Evolutionary conservation across 2,797 vertebrate species (phyloP), one percentile per base, ranked within the genome.

Genomic region (Sphenodon punctatus): DNA sequence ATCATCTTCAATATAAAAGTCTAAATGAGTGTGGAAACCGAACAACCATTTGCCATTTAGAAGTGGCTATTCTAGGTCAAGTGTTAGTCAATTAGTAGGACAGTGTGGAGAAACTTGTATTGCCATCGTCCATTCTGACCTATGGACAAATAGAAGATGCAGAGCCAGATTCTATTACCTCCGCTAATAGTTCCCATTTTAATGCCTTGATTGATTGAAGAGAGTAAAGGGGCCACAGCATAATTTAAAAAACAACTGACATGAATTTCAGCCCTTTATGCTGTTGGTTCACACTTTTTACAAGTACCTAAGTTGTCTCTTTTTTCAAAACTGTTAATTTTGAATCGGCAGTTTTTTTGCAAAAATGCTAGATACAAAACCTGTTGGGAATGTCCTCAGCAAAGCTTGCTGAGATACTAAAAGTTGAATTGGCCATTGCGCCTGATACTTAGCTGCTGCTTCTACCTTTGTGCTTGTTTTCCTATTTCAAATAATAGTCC

Each of bases 361-460:
- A 61, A 11, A 42, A 81, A 56, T 23, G 38, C 16, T 13, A 25
- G 34, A 74, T 60, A 74, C 51, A n/a, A 59, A 73, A 55, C 27
- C 20, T 41, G 30, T 66, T 34, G 17, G 59, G 32, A 77, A 14
- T 12, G 43, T 34, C 11, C 56, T 78, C 58, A 61, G 69, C 32
- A 49, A 73, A 69, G 22, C 11, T 14, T 63, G 4, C 13, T n/a
- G 75, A 32, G 53, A 30, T 79, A 84, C 8, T 32, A 46, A 63
- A 7, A 6, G 74, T 76, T 43, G 3, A 69, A 16, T 27, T 48
- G 78, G 41, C 25, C 72, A 14, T 72, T 59, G 1, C 61, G 65
- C 34, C 66, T 80, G 38, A 25, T 39, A 36, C 79, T 78, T 90
- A 48, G 71, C 17, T 48, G 14, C 4, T n/a, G 75, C 43, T 84